phyloP scores from a whole-genome alignment of 2,888 invertebrate species.

The Leucophora obtusa region DNA sequence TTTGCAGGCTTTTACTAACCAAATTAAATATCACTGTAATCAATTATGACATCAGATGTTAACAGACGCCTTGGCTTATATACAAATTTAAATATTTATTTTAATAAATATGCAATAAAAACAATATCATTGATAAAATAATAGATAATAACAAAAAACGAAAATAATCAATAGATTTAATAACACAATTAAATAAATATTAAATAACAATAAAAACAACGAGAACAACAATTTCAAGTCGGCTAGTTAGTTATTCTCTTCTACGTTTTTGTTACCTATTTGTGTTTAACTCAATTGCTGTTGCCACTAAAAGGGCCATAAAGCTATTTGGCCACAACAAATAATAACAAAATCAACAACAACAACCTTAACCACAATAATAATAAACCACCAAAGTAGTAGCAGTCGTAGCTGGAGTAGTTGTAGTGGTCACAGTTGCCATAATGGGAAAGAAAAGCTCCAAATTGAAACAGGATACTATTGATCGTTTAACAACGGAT shows the following conservation, averaged over 20 bases:
- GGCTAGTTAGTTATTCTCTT: not conserved
- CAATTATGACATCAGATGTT: constrained; percentile 57
- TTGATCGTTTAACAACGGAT: constrained; percentile 92
- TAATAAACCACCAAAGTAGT: constrained; percentile 16
- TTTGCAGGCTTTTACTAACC: constrained; percentile 48
- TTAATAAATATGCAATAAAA: constrained; percentile 5
- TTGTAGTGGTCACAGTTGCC: not conserved
- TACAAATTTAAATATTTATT: constrained; percentile 16
- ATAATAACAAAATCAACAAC: not conserved
- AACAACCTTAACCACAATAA: constrained; percentile 2
- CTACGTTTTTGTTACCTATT: not conserved
- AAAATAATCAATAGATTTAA: constrained; percentile 44
- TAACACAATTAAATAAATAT: constrained; percentile 28
- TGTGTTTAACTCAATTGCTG: not conserved
- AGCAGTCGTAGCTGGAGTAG: not conserved
- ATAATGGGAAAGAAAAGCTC: constrained; percentile 97
- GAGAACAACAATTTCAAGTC: not conserved
- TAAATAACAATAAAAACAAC: not conserved
- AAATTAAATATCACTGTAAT: constrained; percentile 38
- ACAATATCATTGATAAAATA: constrained; percentile 1
- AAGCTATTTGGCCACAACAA: constrained; percentile 27
- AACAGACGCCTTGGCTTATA: constrained; percentile 28
- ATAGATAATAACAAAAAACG: not conserved
- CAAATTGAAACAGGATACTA: constrained; percentile 96
- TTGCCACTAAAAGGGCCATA: constrained; percentile 1